Conservation (phyloP, 2,888 invertebrate genomes). For the Nephrotoma appendiculata region DNA sequence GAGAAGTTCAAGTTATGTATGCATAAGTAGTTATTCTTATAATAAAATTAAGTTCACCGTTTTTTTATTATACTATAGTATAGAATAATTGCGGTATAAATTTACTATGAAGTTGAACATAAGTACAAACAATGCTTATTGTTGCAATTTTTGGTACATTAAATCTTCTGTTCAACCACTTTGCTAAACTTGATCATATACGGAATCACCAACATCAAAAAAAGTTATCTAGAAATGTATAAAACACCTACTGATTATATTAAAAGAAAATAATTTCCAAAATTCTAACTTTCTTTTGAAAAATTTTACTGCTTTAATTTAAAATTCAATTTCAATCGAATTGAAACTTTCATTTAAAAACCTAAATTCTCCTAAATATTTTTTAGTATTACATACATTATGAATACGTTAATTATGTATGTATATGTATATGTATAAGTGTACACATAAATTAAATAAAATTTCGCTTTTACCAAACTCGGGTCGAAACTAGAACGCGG, state of each 20-base stretch:
- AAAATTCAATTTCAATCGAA: neutral
- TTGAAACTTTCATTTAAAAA: neutral
- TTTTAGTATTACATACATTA: neutral
- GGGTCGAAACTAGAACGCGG: neutral
- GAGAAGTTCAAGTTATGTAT: neutral
- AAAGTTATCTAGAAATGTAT: too few relatives aligned
- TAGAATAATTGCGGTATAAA: too few relatives aligned
- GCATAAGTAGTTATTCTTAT: neutral
- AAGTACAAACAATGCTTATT: too few relatives aligned
- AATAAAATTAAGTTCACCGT: neutral
- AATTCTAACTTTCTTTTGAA: neutral
- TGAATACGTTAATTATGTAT: neutral
- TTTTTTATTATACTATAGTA: neutral
- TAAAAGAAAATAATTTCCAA: neutral
- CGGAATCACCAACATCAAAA: too few relatives aligned
- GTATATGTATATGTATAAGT: neutral
- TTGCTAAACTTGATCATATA: too few relatives aligned
- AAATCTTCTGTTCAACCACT: too few relatives aligned
- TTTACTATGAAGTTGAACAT: too few relatives aligned
- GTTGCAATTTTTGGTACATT: too few relatives aligned
- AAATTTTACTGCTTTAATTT: neutral
- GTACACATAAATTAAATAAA: neutral
- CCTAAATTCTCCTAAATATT: neutral
- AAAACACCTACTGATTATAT: neutral
- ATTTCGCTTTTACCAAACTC: neutral